Conservation (phyloP, 2,797 vertebrate species). For the Limosa lapponica region DNA sequence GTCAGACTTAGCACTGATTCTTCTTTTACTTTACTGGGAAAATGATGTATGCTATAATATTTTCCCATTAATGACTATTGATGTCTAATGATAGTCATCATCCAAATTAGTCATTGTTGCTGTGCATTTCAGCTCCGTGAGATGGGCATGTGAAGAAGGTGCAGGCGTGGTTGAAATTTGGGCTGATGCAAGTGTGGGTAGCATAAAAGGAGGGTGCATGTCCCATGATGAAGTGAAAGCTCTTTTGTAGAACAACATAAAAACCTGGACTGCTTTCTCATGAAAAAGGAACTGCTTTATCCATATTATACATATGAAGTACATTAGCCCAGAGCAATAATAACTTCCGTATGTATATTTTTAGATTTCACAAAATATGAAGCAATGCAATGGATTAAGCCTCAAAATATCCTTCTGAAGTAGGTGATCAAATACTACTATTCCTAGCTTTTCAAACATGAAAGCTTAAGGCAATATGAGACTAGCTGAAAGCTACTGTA, state of each 20-base stretch:
- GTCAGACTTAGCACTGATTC: background rate
- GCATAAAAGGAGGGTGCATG: background rate
- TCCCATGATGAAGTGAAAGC: background rate
- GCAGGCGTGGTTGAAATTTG: background rate
- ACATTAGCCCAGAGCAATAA: background rate
- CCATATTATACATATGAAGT: background rate
- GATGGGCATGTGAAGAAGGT: background rate
- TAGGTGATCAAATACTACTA: background rate
- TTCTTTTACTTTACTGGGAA: background rate
- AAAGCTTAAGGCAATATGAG: background rate
- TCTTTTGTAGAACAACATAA: background rate
- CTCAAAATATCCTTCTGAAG: constrained; percentile 5
- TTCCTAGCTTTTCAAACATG: background rate
- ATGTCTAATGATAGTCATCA: background rate
- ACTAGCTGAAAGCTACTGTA: background rate
- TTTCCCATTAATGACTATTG: background rate
- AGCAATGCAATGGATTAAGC: background rate
- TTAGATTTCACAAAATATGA: background rate
- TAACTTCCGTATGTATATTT: background rate
- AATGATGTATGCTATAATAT: background rate
- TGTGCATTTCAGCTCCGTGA: background rate
- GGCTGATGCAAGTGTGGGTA: background rate
- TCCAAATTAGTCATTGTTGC: background rate
- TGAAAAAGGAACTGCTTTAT: background rate
- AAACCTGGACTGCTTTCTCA: background rate